Conservation (phyloP, 2,888 invertebrate genomes). For the Syritta pipiens region DNA sequence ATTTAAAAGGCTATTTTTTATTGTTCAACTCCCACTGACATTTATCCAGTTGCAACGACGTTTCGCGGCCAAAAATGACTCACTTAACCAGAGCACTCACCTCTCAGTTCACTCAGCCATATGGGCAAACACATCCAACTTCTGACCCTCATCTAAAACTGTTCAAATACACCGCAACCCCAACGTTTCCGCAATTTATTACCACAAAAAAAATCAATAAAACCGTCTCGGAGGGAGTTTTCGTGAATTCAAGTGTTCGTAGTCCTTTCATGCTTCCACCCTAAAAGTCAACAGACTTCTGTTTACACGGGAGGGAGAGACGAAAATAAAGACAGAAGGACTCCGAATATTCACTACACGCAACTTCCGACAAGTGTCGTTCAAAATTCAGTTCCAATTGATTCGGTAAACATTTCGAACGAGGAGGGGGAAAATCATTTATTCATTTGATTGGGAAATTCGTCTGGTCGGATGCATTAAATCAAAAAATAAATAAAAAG, state of each 20-base stretch:
- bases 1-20: too few relatives aligned
- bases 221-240: not conserved
- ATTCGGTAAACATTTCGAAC: too few relatives aligned
- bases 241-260: too few relatives aligned
- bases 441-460: slow-evolving; percentile 35
- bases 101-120: not conserved
- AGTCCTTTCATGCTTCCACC: too few relatives aligned
- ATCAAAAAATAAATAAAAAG: slow-evolving; percentile 11
- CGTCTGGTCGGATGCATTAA: slow-evolving; percentile 4
- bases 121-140: not conserved
- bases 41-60: too few relatives aligned
- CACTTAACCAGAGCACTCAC: not conserved
- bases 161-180: too few relatives aligned
- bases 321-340: too few relatives aligned
- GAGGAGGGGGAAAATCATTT: not conserved
- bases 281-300: too few relatives aligned
- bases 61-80: not conserved
- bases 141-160: too few relatives aligned
- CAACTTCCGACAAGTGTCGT: slow-evolving; percentile 60
- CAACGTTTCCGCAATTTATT: not conserved
- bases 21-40: too few relatives aligned
- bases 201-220: not conserved
- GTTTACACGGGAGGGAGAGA: too few relatives aligned
- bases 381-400: slow-evolving; percentile 27
- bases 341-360: slow-evolving; percentile 48